Conservation (phyloP, 2,888 invertebrate species). For the Macropis europaea region DNA sequence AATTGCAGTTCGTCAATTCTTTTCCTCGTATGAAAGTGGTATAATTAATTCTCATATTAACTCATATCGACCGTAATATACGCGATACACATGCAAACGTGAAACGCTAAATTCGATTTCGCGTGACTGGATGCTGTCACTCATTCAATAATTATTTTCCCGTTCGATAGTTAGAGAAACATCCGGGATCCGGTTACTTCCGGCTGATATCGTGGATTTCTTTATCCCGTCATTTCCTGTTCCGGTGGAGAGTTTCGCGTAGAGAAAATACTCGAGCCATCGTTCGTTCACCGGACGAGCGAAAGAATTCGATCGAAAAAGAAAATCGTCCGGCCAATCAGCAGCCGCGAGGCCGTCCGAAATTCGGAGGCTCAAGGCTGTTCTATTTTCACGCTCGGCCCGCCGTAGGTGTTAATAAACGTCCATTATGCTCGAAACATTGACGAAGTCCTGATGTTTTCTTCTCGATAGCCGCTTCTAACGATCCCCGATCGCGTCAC, state of each 20-base stretch:
- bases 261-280: background rate
- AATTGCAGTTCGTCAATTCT: no score
- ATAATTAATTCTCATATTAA: no score
- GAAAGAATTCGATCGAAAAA: background rate
- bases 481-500: slow-evolving; percentile 58
- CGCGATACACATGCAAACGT: background rate
- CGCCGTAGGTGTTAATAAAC: slow-evolving; percentile 36
- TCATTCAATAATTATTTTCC: slow-evolving; percentile 41
- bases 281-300: background rate
- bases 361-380: background rate
- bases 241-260: slow-evolving; percentile 28
- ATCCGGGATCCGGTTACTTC: slow-evolving; percentile 55
- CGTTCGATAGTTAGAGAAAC: slow-evolving; percentile 48
- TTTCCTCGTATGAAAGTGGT: no score
- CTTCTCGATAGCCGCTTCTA: slow-evolving; percentile 45
- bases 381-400: slow-evolving; percentile 14
- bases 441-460: slow-evolving; percentile 55
- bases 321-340: background rate
- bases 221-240: slow-evolving; percentile 48
- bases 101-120: background rate
- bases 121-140: slow-evolving; percentile 1
- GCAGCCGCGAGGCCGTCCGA: background rate
- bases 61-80: no score
- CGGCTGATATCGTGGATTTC: slow-evolving; percentile 39
- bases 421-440: slow-evolving; percentile 32